These are phyloP conservation scores for Carettochelys insculpta DNA, from an alignment of 2,113 vertebrate genomes.

Conservation along the genomic window DNA sequence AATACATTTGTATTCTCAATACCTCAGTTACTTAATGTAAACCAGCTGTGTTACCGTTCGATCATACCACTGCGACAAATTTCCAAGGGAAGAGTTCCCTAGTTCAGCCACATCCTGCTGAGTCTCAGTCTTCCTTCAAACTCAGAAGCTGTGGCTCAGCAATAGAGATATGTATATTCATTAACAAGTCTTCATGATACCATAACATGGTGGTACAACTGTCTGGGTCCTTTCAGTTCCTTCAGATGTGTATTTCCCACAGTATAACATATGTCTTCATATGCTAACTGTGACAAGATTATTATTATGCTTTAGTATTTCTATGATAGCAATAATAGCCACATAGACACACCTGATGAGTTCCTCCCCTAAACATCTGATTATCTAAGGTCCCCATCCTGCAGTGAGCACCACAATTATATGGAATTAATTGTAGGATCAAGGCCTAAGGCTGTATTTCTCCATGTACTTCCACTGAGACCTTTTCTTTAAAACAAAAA, in stretches of 20 bases:
- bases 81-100: not conserved
- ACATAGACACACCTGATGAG: not conserved
- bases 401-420: not conserved
- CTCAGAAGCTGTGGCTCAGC: not conserved
- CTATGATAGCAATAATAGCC: not conserved
- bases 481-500: not conserved
- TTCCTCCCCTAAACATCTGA: not conserved
- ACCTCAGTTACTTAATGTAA: not conserved
- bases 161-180: not conserved
- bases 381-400: not conserved
- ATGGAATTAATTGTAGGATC: not conserved
- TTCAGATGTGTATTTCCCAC: not conserved
- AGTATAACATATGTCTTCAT: not conserved
- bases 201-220: not conserved
- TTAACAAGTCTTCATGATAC: not conserved
- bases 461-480: rapidly evolving
- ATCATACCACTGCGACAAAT: not conserved
- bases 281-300: not conserved
- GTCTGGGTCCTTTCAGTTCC: not conserved
- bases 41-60: not conserved
- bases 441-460: not conserved
- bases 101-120: not conserved
- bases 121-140: not conserved
- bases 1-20: not conserved
- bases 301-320: not conserved